Base-by-base conservation (phyloP, 2,888 invertebrate species). In the Odontomyia ornata region DNA sequence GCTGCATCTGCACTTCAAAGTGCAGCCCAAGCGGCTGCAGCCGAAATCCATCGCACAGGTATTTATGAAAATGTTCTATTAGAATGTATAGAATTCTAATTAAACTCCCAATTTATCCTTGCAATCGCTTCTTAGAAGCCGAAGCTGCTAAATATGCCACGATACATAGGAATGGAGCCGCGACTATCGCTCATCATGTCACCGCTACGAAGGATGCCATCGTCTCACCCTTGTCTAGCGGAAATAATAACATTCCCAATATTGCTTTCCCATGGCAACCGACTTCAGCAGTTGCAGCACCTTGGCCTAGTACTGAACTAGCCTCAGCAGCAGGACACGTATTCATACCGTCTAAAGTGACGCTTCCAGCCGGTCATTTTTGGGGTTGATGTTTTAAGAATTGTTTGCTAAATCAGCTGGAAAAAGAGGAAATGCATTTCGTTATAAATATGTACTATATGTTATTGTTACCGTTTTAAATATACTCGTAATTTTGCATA, bases 1-100 rank as follows among this genome's bases (percentile, higher is more conserved):
- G 93, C 93, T 0, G 93, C 93, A 0, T 89, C 89, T 7, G 91
- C 93, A 0, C 90, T 93, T 78, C 92, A 93, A 78, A 89, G 89
- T 56, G 90, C 90, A 27, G 92, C 92, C 0, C 88, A 88, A 76
- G 89, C 89, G 73, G 91, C 92, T 75, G 93, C 93, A 0, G 91
- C 90, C 1, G 91, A 93, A 82, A 89, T 93, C 71, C 91, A 91
- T 80, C 91, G 89, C 82, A 90, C 90, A 80, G 91, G 89, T 90
- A 79, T n/a, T 18, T 18, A 18, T 18, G n/a, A n/a, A n/a, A n/a
- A n/a, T n/a, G n/a, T n/a, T 15, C 43, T 43, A 43, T 43, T 43
- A 0, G 7, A 11, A 43, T 11, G 11, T 15, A 43, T 43, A 43
- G 15, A 7, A 43, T n/a, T n/a, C n/a, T n/a, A n/a, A n/a, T 18